A percentile compares a stretch with the other conserved stretches of the same genome.
Evolutionary conservation across 1,140 invertebrate genomes (phyloP).

Genomic region (Drosophila melanogaster): Release_6_plus_ISO1_MT NT_033777.3:13677001-13677500

Average conservation of each 20-base stretch:
- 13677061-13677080: conserved; percentile 30
- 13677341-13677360: conserved; percentile 67
- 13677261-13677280: conserved; percentile 50
- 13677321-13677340: conserved; percentile 71
- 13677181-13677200: conserved; percentile 77
- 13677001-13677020: not conserved
- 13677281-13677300: conserved; percentile 22
- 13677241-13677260: conserved; percentile 31
- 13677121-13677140: conserved; percentile 64
- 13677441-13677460: conserved; percentile 37
- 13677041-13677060: conserved; percentile 11
- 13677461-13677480: conserved; percentile 50
- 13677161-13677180: conserved; percentile 8
- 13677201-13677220: conserved; percentile 76
- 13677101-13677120: conserved; percentile 77
- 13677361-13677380: conserved; percentile 56
- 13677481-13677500: conserved; percentile 88
- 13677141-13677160: conserved; percentile 8
- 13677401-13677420: not conserved
- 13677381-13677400: conserved; percentile 42
- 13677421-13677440: conserved; percentile 17
- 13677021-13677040: not conserved
- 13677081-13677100: conserved; percentile 63
- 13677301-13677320: conserved; percentile 64
- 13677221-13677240: conserved; percentile 61